Evolutionary conservation across 2,797 vertebrate genomes (phyloP), one percentile per base, ranked within the genome.

Genomic region (Danio kyathit): DNA sequence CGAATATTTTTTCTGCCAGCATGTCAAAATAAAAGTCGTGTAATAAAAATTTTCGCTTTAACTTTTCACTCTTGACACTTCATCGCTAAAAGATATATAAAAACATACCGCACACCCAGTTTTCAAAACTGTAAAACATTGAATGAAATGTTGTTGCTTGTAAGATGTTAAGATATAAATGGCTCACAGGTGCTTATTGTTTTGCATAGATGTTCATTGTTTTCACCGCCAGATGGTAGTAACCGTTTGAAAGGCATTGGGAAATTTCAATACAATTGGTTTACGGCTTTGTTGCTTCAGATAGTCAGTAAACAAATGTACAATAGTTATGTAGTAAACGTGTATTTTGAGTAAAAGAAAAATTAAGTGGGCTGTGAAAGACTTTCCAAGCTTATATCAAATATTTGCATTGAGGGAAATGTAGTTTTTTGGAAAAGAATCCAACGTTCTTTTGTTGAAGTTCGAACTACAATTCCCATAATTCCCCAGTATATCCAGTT

Each of bases 11-110:
- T 29, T 29, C 46, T 12, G 44, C 29, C 17, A 14, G 7, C 14
- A 48, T 16, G 14, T 74, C 79, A 80, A 57, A 80, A 74, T 80
- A 80, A 80, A 80, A 80, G 79, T 48, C 59, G 57, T 74, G 12
- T 5, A n/a, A n/a, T n/a, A 19, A 29, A 2, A 16, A 66, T 0
- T 7, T 5, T 29, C 29, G 0, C 4, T 49, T 29, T 4, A 29
- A 29, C 29, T 1, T 29, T 29, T 29, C 29, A 29, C 29, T 21
- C 21, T 40, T 54, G 5, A 44, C n/a, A 46, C 1, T 29, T 29
- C 1, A 29, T 29, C 0, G 2, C 7, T 11, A 72, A 72, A 9
- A 52, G 7, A 51, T 2, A 43, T 0, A 52, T 3, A 29, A 44
- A 11, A 21, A 17, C 5, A 14, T 21, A 7, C 29, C 14, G 16